A percentile compares a stretch with the other conserved stretches of the same genome.
These are phyloP conservation scores for Lagorchestes hirsutus DNA, from an alignment of 2,797 vertebrate species.

Conservation along the genomic window DNA sequence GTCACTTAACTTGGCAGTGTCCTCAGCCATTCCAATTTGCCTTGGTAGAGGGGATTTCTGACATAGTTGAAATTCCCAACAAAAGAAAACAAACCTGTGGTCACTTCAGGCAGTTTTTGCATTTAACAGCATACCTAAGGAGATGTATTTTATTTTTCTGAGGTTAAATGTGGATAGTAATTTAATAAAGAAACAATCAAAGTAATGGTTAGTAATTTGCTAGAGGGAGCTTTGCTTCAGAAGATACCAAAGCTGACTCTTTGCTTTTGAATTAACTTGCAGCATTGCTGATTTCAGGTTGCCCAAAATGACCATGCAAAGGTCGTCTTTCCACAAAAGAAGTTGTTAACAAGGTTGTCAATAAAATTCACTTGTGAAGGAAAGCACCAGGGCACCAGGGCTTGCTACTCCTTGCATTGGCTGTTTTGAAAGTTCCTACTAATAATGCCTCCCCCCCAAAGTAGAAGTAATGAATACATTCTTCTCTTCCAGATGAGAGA, in stretches of 20 bases:
- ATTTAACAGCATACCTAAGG: slow-evolving; percentile 31
- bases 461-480: neutral
- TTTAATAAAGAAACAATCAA: slow-evolving; percentile 53
- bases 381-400: slow-evolving; percentile 1
- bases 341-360: slow-evolving; percentile 46
- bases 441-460: neutral
- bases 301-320: slow-evolving; percentile 26
- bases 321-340: slow-evolving; percentile 41
- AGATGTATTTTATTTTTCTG: slow-evolving; percentile 51
- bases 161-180: slow-evolving; percentile 5
- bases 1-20: neutral
- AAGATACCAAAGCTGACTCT: slow-evolving; percentile 33
- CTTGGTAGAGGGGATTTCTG: neutral
- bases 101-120: slow-evolving; percentile 9
- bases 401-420: slow-evolving; percentile 1
- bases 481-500: slow-evolving; percentile 89
- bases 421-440: slow-evolving; percentile 53
- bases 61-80: neutral
- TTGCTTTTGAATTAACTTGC: slow-evolving; percentile 38
- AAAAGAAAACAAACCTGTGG: neutral
- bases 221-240: slow-evolving; percentile 34
- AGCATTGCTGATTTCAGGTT: slow-evolving; percentile 24
- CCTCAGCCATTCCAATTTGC: neutral
- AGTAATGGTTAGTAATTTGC: slow-evolving; percentile 31
- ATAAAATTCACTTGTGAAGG: neutral